Evolutionary conservation across 2,113 vertebrate genomes (phyloP).

Genomic region (Camelus bactrianus): DNA sequence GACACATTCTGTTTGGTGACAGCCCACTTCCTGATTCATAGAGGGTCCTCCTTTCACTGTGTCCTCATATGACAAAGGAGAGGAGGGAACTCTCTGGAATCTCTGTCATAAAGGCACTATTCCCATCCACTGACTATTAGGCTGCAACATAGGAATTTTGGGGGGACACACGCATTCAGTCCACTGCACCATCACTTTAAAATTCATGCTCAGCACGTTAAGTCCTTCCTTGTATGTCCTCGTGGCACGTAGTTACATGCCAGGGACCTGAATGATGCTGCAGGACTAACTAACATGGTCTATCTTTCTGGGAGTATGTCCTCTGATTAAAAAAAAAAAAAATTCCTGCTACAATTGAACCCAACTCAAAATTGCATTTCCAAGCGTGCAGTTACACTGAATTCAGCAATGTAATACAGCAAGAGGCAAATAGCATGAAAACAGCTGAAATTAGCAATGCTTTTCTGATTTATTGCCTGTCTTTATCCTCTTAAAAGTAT

Average conservation of each 20-base stretch:
- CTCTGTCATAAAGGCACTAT: too few species aligned
- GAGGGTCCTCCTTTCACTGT: too few species aligned
- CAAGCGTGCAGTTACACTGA: background rate
- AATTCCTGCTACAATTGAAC: too few species aligned
- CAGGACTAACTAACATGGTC: fast-evolving
- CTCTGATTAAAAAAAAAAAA: background rate
- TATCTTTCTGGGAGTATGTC: background rate
- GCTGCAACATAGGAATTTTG: background rate
- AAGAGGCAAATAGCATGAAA: background rate
- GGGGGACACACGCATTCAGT: background rate
- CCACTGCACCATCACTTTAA: background rate
- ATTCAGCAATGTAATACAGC: background rate
- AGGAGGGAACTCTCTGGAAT: too few species aligned
- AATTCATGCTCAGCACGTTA: background rate
- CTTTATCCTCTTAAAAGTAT: background rate
- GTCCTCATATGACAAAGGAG: too few species aligned
- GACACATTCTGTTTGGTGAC: background rate
- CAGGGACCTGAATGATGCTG: background rate
- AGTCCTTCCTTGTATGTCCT: background rate
- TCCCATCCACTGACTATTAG: background rate
- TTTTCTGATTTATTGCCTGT: background rate
- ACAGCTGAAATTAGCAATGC: background rate
- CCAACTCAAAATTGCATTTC: background rate
- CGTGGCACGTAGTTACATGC: too few species aligned
- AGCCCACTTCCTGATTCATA: background rate